Evolutionary conservation across 2,113 vertebrate genomes (phyloP), one percentile per base, ranked within the genome.

Genomic region (Grantiella picta): DNA sequence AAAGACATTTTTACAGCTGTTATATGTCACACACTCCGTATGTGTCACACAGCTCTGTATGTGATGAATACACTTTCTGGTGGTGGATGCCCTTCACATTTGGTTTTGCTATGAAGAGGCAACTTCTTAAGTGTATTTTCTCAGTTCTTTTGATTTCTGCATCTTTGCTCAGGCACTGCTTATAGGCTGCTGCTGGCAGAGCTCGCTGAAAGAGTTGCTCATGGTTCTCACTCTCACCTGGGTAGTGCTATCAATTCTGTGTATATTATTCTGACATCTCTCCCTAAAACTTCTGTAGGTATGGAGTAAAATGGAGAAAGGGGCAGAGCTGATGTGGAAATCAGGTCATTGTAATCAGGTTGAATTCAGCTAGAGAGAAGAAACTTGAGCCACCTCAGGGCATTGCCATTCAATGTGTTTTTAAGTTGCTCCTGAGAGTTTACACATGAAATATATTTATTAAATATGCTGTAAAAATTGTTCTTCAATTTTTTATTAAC

Each of bases 401-500:
- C 50, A 36, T 86, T 94, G 88, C 45, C 24, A 59, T 83, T 91
- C 9, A 0, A 27, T 40, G 24, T 6, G 44, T 88, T 94, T 80
- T 86, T 38, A 65, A 53, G 59, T 49, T 78, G 44, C 50, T 81
- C 69, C 59, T 66, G 76, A 80, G 66, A 77, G 63, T 81, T 96
- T 94, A 75, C 44, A 73, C 5, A 66, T 20, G 25, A 85, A 82
- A 78, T 88, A n/a, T 50, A 79, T 72, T 89, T 96, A 86, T 76
- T 8, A 83, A 89, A 89, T 72, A 19, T 76, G 15, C 65, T 90
- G 45, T 72, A 90, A 86, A 93, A 96, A 66, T 68, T 77, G 16
- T 80, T 93, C 86, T 86, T 82, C 84, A 95, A 85, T 93, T 94
- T 90, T 95, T 96, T 89, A 96, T 83, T 69, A 56, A 22, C 49